These are phyloP conservation scores for Melanerpes formicivorus DNA, from an alignment of 2,113 vertebrate species.

Conservation along the genomic window DNA sequence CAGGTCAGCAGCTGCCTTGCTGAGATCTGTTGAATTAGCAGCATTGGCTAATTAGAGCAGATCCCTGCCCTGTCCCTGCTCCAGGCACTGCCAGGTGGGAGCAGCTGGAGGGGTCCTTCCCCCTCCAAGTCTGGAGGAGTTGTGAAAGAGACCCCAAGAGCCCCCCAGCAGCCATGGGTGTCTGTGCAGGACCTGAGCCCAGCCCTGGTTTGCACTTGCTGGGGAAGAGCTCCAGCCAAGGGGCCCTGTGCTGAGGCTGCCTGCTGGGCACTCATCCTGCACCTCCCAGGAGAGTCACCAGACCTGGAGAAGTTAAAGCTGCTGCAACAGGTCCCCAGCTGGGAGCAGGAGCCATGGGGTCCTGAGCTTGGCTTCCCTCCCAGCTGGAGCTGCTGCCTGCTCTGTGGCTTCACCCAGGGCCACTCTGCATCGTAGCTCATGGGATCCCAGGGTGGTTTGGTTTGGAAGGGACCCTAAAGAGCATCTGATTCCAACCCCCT, in stretches of 20 bases:
- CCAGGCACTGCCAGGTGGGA: not conserved
- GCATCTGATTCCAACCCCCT: too few relatives aligned
- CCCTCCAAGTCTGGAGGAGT: accelerated
- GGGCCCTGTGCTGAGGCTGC: not conserved
- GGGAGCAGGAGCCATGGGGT: accelerated
- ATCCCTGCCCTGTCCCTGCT: not conserved
- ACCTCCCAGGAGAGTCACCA: not conserved
- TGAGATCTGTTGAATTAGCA: conserved; percentile 10
- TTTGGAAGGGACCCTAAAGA: too few relatives aligned
- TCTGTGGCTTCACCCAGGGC: accelerated
- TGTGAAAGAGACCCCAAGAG: not conserved
- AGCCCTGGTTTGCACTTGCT: not conserved
- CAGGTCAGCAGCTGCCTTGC: not conserved
- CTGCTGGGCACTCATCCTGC: not conserved
- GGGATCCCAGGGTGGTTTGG: too few relatives aligned
- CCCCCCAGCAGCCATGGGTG: not conserved
- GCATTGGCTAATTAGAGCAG: conserved; percentile 22
- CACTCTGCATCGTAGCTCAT: not conserved
- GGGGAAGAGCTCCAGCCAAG: not conserved
- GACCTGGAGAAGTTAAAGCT: not conserved
- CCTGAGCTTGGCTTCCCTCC: not conserved
- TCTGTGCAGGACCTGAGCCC: not conserved
- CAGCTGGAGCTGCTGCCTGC: not conserved
- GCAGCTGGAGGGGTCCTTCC: not conserved
- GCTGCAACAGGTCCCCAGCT: accelerated